These are phyloP conservation scores for Papilio polyxenes DNA, from an alignment of 1,140 invertebrate species.

Conservation along the genomic window DNA sequence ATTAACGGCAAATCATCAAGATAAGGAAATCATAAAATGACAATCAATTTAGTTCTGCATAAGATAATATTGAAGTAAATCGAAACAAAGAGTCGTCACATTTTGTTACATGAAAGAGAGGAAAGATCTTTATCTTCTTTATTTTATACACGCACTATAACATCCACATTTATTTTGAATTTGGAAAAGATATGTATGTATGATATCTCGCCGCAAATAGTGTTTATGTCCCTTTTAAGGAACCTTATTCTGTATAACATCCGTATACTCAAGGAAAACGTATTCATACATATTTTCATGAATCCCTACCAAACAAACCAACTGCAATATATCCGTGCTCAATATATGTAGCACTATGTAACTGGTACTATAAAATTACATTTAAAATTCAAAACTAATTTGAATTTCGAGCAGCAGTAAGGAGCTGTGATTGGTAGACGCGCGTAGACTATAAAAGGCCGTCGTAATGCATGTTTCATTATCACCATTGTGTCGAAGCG, in stretches of 20 bases:
- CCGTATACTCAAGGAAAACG: background rate
- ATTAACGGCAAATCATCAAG: background rate
- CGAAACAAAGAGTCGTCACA: background rate
- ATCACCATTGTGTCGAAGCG: constrained; percentile 64
- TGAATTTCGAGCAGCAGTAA: constrained; percentile 51
- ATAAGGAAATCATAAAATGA: background rate
- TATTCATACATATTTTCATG: background rate
- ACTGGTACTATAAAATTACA: constrained; percentile 39
- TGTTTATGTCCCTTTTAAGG: background rate
- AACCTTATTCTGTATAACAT: background rate
- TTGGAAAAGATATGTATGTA: background rate
- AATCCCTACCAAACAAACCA: background rate
- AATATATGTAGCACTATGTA: background rate
- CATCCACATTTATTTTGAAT: too few species aligned
- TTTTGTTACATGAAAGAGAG: background rate
- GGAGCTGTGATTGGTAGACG: constrained; percentile 57
- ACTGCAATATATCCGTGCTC: background rate
- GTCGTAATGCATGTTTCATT: constrained; percentile 69
- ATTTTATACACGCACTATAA: background rate
- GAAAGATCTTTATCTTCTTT: background rate
- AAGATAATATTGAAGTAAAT: background rate
- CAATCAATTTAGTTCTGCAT: background rate
- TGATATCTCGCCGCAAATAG: background rate
- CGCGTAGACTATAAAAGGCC: constrained; percentile 57
- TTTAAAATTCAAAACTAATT: constrained; percentile 51